Conservation (phyloP, 2,888 invertebrate species). For the Catocala fraxini region DNA sequence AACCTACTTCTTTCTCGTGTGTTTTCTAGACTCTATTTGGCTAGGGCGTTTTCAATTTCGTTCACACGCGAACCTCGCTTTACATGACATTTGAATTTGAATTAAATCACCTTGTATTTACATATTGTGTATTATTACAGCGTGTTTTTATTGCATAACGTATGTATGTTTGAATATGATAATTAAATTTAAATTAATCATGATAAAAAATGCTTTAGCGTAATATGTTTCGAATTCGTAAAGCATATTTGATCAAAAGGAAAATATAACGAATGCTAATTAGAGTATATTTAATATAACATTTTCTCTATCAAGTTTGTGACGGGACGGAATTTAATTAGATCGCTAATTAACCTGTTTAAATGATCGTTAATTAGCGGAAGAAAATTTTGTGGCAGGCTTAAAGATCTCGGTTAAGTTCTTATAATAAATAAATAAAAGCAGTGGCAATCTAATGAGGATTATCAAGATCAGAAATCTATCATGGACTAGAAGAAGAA, state of each 20-base stretch:
- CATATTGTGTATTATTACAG: conserved; percentile 10
- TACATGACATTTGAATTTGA: conserved; percentile 39
- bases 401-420: background rate
- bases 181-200: background rate
- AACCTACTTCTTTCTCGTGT: conserved; percentile 23
- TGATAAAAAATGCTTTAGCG: too few species aligned
- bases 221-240: too few species aligned
- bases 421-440: too few species aligned
- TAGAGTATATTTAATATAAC: conserved; percentile 2
- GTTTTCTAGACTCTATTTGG: conserved; percentile 41
- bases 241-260: background rate
- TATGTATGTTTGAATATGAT: conserved; percentile 1
- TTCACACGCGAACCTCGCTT: conserved; percentile 26
- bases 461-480: too few species aligned
- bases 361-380: conserved; percentile 8
- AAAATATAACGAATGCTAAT: conserved; percentile 4
- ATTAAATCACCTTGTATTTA: conserved; percentile 25
- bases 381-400: background rate
- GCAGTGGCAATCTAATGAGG: too few species aligned
- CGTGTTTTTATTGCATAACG: background rate
- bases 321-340: conserved; percentile 16
- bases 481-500: too few species aligned
- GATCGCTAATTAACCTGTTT: conserved; percentile 15
- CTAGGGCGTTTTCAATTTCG: conserved; percentile 43
- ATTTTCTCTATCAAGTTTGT: conserved; percentile 10